phyloP scores from a whole-genome alignment of 2,888 invertebrate species.

The Lasius fuliginosus region DNA sequence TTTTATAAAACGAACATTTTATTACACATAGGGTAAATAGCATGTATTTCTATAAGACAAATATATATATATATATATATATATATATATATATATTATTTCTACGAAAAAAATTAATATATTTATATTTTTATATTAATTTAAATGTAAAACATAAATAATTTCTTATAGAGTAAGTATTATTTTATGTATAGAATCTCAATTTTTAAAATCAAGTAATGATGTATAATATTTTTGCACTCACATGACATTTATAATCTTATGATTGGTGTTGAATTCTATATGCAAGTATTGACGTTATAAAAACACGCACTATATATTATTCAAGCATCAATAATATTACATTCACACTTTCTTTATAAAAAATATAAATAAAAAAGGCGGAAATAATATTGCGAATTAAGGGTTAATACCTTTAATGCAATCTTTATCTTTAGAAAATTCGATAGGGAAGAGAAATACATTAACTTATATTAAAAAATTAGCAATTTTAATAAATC shows the following conservation, averaged over 20 bases:
- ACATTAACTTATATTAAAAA: background rate
- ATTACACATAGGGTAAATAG: background rate
- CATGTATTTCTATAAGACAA: background rate
- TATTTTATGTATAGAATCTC: background rate
- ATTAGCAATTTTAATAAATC: constrained; percentile 8
- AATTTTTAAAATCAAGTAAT: constrained; percentile 1
- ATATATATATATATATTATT: background rate
- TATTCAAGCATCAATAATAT: background rate
- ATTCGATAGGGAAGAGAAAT: background rate
- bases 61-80: background rate
- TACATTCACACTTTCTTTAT: background rate
- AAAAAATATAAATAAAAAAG: constrained; percentile 2
- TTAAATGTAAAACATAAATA: constrained; percentile 5
- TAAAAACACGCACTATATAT: background rate
- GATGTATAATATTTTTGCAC: background rate
- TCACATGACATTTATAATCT: background rate
- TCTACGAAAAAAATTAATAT: background rate
- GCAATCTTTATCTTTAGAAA: background rate
- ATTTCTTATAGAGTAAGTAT: constrained; percentile 16
- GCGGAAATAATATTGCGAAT: background rate
- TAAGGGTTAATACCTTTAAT: constrained; percentile 29
- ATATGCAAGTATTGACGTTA: background rate
- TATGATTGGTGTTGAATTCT: background rate
- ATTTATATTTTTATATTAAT: constrained; percentile 9
- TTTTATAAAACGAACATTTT: constrained; percentile 8